Evolutionary conservation across 2,113 vertebrate species (phyloP).

Genomic region (Ursus arctos): DNA sequence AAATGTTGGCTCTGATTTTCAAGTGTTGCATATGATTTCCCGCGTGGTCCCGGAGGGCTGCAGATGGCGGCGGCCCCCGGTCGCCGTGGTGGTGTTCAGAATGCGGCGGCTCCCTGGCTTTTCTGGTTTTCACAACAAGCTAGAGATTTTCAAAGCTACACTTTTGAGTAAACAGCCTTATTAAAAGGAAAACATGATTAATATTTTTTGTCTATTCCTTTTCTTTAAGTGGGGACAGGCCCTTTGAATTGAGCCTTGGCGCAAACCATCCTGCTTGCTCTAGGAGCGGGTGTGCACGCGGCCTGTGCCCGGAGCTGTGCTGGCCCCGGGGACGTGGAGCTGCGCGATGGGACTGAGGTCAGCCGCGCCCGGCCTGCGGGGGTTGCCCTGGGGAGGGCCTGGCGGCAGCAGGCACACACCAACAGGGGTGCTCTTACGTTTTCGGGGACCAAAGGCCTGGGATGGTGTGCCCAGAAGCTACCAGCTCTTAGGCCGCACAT

Average conservation of each 20-base stretch:
- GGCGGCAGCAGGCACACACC: neutral
- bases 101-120: constrained; percentile 78
- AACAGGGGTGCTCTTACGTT: accelerated
- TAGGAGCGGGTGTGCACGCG: neutral
- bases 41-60: constrained; percentile 48
- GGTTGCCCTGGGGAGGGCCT: neutral
- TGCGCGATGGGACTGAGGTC: neutral
- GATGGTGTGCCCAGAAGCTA: neutral
- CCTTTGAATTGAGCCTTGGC: neutral
- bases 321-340: accelerated
- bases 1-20: constrained; percentile 75
- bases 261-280: neutral
- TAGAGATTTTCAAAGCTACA: constrained; percentile 87
- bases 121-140: constrained; percentile 85
- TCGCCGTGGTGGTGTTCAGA: constrained; percentile 69
- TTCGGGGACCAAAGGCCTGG: neutral
- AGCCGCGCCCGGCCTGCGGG: accelerated
- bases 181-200: constrained; percentile 88
- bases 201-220: constrained; percentile 82
- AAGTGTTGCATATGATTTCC: constrained; percentile 63
- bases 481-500: neutral
- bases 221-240: constrained; percentile 71
- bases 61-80: constrained; percentile 63
- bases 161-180: constrained; percentile 87
- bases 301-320: accelerated